Evolutionary conservation across 2,113 vertebrate genomes (phyloP), one percentile per base, ranked within the genome.

Genomic region (Fregetta grallaria): DNA sequence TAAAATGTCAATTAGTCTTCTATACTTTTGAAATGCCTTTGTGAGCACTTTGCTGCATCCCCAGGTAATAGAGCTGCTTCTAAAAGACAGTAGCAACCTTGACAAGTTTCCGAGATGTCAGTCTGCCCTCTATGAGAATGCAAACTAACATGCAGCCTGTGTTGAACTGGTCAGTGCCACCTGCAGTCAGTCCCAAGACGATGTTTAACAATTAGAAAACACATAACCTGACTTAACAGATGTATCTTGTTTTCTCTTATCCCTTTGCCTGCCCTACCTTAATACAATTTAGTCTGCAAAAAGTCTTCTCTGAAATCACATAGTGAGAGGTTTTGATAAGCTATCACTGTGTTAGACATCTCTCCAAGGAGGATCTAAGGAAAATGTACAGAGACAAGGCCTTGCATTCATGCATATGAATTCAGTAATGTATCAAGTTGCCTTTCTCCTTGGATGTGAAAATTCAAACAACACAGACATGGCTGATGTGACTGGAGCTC

Each of bases 361-460:
- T 86, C 86, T 83, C 75, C 22, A 20, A 90, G 82, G 65, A 88
- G 56, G 34, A 82, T 85, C 47, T 86, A 55, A 91, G 72, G 70
- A 74, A 95, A 87, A 79, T 17, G 38, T 58, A n/a, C 71, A 83
- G 58, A 88, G 75, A 81, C 50, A 82, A 91, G 81, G n/a, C 45
- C 53, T 94, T 88, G 59, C 45, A 32, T 88, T 95, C 85, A 72
- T 70, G 78, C 68, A 65, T 92, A 86, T 72, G 77, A 96, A 96
- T 83, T 94, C 75, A 36, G 72, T 47, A 80, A 80, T 10, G 8
- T 59, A 73, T 84, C 22, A 26, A 85, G 70, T 44, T 86, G 42
- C 40, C 86, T 70, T 93, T 94, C 93, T 93, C 77, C 68, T 45
- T 95, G 61, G 55, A 95, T 61, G 65, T 58, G 53, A 67, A 95